Evolutionary conservation across 1,140 invertebrate species (phyloP), one percentile per base, ranked within the genome.

Genomic region (Mactra quadrangularis): DNA sequence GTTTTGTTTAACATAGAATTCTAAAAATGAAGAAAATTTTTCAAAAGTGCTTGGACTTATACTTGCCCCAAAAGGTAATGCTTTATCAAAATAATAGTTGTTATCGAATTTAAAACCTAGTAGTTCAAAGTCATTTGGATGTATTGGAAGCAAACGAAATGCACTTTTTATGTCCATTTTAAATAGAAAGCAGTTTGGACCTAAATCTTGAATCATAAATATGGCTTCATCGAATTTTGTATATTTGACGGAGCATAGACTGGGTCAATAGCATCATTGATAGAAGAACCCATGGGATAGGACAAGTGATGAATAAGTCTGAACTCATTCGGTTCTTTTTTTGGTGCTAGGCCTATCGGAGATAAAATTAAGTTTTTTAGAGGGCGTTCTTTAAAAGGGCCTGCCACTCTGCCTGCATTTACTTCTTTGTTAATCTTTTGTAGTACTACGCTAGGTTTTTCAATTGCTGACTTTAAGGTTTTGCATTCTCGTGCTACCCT

Each of bases 51-150:
- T 64, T n/a, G 75, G 78, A 17, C 60, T 55, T 53, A 77, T 70
- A 53, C 45, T 50, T 29, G 55, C 45, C 3, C 85, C 85, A 31
- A 79, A 60, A 60, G 75, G 85, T 52, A 85, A 38, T 38, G 38
- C 60, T 57, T 76, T 82, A 53, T 82, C 72, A 60, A 78, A 74
- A 81, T 59, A 86, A 60, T 55, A 86, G n/a, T n/a, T n/a, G n/a
- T n/a, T n/a, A n/a, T n/a, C n/a, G n/a, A n/a, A n/a, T n/a, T n/a
- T n/a, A n/a, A 17, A 79, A 11, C 19, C 19, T 47, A 47, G 7
- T 53, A 53, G 47, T 19, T 66, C 84, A 83, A 75, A 83, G 64
- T 86, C 81, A 7, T 62, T 7, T 6, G 47, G 57, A 17, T 22
- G 7, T 13, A 74, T 35, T 25, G 74, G 81, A 2, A 83, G 17